Base-by-base conservation (phyloP, 1,140 invertebrate species). In the Maniola jurtina region DNA sequence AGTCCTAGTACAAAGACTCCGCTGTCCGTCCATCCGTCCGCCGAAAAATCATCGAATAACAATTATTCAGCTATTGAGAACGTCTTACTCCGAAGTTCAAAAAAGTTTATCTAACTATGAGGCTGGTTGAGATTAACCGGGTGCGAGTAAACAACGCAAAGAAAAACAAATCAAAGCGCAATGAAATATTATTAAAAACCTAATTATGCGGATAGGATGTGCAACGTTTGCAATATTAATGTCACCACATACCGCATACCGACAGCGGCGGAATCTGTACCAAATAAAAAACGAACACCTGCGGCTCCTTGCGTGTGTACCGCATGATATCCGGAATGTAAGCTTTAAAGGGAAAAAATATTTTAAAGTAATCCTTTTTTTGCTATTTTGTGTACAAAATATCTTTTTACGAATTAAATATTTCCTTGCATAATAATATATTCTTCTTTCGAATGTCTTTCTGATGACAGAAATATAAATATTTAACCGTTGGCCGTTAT, bases 241-340 rank as follows among this genome's bases (percentile, higher is more conserved):
- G 25, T 0, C 52, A 55, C 52, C 52, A 55, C 52, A 55, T 55
- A n/a, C 52, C 52, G 13, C 52, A 34, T 55, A 14, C 52, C 52
- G 52, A 25, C 16, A 34, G 6, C 16, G 52, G 11, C 52, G 52
- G 33, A 55, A 55, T 55, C 52, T 55, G 52, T 34, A 34, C 52
- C 52, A 55, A 55, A 55, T 55, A 55, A 55, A 55, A 55, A 55
- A 25, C 25, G 52, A 55, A 34, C 52, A 55, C 52, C 52, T 55
- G 52, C 52, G 33, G 52, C 34, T 55, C 52, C 15, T 34, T 15
- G 33, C 15, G 8, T 55, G 8, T 55, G 16, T 16, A 33, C 6
- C 13, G 52, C 33, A 34, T n/a, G 13, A 55, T 55, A 34, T 34
- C 15, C 48, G 52, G 13, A 34, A 34, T 55, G 52, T 14, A 55